Base-by-base conservation (phyloP, 2,797 vertebrate species). In the Fringilla coelebs region DNA sequence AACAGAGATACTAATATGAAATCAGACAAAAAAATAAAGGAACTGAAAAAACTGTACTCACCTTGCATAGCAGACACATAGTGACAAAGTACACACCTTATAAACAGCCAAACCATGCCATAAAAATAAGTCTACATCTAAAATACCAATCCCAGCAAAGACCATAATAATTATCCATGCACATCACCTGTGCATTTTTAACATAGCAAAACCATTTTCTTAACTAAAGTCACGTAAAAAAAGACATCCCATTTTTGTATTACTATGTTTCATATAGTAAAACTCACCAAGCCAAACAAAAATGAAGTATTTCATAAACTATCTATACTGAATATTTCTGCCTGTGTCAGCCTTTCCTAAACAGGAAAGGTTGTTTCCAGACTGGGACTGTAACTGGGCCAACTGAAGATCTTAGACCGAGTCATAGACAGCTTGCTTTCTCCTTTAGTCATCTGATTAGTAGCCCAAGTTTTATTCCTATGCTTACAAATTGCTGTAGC, bases 141-240 rank as follows among this genome's bases (percentile, higher is more conserved):
- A 73, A 85, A 32, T 21, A 65, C 3, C 14, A 48, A 8, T 43
- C 18, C 25, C 0, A 5, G 22, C 4, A 70, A 70, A 71, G 6
- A 66, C 3, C 5, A 76, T 54, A 73, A 40, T 17, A 48, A 67
- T 1, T 2, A 19, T 13, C 15, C 15, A 66, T 63, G 25, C 11
- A 68, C 6, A 21, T 4, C 6, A 43, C 1, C 25, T 17, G 2
- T 36, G 21, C 7, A n/a, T 46, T 67, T 79, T 70, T 45, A 85
- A 36, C 3, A 46, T 0, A 54, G 13, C 22, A 36, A 58, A 91
- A 62, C 1, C 9, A 65, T 9, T 14, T 61, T 65, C 78, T 85
- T 19, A 91, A 85, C 11, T 12, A 28, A 48, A 71, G 7, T n/a
- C 13, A 54, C 0, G 0, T 22, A 43, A 51, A 3, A 3, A 63